Evolutionary conservation across 2,113 vertebrate species (phyloP).

Genomic region (Periophthalmus modestus): DNA sequence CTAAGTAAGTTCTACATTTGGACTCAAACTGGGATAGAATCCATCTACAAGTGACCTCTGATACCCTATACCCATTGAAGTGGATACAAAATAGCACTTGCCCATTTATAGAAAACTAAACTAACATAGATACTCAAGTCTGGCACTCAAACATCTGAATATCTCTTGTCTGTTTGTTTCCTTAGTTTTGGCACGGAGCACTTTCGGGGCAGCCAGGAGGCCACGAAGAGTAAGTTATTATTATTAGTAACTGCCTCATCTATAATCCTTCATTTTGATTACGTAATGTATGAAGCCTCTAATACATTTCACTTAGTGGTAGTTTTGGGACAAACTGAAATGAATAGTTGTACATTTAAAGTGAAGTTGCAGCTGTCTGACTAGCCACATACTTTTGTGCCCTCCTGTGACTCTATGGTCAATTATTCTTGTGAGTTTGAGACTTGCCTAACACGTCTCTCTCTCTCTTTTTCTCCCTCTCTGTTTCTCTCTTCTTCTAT

Average conservation of each 20-base stretch:
- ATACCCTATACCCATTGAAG: background rate
- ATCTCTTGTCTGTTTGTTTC: slow-evolving; percentile 12
- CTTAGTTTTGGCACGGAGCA: slow-evolving; percentile 91
- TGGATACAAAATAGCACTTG: background rate
- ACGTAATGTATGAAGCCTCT: slow-evolving; percentile 35
- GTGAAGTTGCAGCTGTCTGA: slow-evolving; percentile 58
- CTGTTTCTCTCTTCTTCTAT: slow-evolving; percentile 25
- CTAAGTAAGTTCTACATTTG: no score
- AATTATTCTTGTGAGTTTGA: slow-evolving; percentile 62
- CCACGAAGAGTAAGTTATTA: slow-evolving; percentile 88
- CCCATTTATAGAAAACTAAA: background rate
- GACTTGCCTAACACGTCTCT: slow-evolving; percentile 55
- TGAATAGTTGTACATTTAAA: slow-evolving; percentile 49
- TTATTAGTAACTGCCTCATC: background rate
- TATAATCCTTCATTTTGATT: slow-evolving; percentile 26
- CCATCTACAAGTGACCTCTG: background rate
- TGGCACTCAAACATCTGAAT: background rate
- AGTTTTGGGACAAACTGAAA: slow-evolving; percentile 44
- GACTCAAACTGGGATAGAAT: no score
- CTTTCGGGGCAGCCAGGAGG: slow-evolving; percentile 86
- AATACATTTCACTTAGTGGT: slow-evolving; percentile 39
- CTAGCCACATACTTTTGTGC: slow-evolving; percentile 37
- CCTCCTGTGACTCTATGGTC: slow-evolving; percentile 38
- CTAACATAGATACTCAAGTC: background rate
- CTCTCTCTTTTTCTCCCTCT: slow-evolving; percentile 39